Evolutionary conservation across 2,888 invertebrate genomes (phyloP), one percentile per base, ranked within the genome.

Genomic region (Laspeyria flexula): DNA sequence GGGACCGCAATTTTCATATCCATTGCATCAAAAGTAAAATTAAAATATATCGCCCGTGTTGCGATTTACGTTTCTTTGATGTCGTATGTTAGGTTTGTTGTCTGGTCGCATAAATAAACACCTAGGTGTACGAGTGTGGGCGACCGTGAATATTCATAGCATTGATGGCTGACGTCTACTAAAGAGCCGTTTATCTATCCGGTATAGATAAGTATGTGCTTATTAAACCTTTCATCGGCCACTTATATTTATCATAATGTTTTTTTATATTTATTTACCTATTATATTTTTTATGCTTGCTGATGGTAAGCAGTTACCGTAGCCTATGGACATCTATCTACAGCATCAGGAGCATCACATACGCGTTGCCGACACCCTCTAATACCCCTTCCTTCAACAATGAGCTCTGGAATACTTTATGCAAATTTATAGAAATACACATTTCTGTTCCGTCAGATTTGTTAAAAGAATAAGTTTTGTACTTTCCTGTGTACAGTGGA

Each of bases 61-160:
- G 39, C 18, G 29, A 33, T 42, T 56, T 43, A 31, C 50, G 41
- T 47, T 53, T 12, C 33, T 55, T 53, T 43, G 15, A 33, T 40
- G 21, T 46, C n/a, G 29, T 16, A 25, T n/a, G 30, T 33, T 23
- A 12, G 42, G 38, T 47, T 55, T 27, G 46, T 52, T 47, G 37
- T 51, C 38, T 55, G 60, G 16, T 29, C 43, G 25, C 31, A 11
- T 60, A 47, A 35, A 50, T 60, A 55, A 60, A 60, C 49, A 46
- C 34, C 5, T 44, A 33, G 18, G n/a, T 18, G 31, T 50, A 58
- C 48, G 55, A 50, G 58, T 40, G 67, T 69, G 30, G 41, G 51
- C 51, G 60, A 39, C 62, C 62, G 60, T 67, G 63, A 72, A 73
- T 75, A 68, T 73, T 75, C 69, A 73, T 70, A 60, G 64, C 59